phyloP scores from a whole-genome alignment of 2,113 vertebrate genomes.

The Damaliscus lunatus region DNA sequence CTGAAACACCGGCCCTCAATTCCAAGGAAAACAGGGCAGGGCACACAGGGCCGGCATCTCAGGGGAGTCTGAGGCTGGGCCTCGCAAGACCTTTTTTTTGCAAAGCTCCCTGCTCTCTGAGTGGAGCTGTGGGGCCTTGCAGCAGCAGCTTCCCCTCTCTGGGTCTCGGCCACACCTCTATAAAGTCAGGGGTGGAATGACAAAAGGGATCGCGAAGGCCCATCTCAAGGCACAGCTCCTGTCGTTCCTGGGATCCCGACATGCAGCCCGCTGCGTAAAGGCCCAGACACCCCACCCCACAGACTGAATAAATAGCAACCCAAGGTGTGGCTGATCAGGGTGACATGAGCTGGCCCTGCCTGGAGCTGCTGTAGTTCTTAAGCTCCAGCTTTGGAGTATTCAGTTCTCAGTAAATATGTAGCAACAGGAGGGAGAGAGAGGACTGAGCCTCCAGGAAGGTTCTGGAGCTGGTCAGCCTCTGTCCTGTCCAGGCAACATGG shows the following conservation, averaged over 20 bases:
- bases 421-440: neutral
- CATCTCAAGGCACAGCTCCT: neutral
- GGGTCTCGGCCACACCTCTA: neutral
- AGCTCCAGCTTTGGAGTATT: neutral
- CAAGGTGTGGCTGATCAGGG: neutral
- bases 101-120: neutral
- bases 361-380: neutral
- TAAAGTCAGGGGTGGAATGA: neutral
- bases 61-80: neutral
- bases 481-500: neutral
- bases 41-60: neutral
- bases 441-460: neutral
- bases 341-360: neutral
- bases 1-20: neutral
- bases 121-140: neutral
- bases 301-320: neutral
- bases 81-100: neutral
- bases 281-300: neutral
- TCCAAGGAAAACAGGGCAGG: neutral
- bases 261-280: no score
- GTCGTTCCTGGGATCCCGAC: neutral
- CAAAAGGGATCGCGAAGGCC: rapidly evolving
- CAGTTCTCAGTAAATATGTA: neutral
- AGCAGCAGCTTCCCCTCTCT: neutral
- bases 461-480: neutral